Percentiles rank a stretch among this genome's conserved stretches.
These are phyloP conservation scores for Abscondita cerata DNA, from an alignment of 2,888 invertebrate species.

Conservation along the genomic window DNA sequence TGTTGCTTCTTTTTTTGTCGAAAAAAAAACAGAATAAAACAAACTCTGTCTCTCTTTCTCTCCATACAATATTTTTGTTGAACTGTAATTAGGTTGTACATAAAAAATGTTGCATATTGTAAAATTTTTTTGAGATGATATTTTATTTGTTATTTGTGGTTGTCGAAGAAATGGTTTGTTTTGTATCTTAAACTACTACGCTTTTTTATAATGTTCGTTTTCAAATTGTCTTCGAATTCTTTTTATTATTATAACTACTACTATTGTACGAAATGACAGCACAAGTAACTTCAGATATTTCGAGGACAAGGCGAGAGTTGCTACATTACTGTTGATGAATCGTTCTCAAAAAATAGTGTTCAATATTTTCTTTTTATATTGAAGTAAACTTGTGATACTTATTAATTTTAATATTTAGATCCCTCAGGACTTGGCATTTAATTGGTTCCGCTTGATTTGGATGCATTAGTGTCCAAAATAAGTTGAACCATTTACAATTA, in stretches of 20 bases:
- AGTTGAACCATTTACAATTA: slow-evolving; percentile 21
- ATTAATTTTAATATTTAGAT: slow-evolving; percentile 57
- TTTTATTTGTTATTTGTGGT: slow-evolving; percentile 32
- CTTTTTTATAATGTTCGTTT: neutral
- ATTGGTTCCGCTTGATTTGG: slow-evolving; percentile 38
- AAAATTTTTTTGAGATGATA: slow-evolving; percentile 34
- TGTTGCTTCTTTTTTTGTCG: no score
- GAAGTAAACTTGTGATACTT: slow-evolving; percentile 60
- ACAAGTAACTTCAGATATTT: slow-evolving; percentile 15
- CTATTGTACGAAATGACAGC: slow-evolving; percentile 3
- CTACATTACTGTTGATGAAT: slow-evolving; percentile 25
- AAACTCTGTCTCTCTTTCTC: no score
- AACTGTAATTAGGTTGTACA: slow-evolving; percentile 54
- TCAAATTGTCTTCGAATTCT: slow-evolving; percentile 6
- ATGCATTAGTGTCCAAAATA: slow-evolving; percentile 27
- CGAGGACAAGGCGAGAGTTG: slow-evolving; percentile 22
- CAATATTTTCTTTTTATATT: slow-evolving; percentile 53
- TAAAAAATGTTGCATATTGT: slow-evolving; percentile 53
- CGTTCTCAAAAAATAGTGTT: slow-evolving; percentile 45
- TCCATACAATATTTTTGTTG: slow-evolving; percentile 23
- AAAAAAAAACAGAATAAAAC: no score
- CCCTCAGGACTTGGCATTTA: slow-evolving; percentile 56
- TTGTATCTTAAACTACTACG: neutral
- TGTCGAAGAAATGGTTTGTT: slow-evolving; percentile 4
- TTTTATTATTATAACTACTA: neutral